Evolutionary conservation across 2,113 vertebrate genomes (phyloP), one percentile per base, ranked within the genome.

Genomic region (Neolamprologus falcicula): DNA sequence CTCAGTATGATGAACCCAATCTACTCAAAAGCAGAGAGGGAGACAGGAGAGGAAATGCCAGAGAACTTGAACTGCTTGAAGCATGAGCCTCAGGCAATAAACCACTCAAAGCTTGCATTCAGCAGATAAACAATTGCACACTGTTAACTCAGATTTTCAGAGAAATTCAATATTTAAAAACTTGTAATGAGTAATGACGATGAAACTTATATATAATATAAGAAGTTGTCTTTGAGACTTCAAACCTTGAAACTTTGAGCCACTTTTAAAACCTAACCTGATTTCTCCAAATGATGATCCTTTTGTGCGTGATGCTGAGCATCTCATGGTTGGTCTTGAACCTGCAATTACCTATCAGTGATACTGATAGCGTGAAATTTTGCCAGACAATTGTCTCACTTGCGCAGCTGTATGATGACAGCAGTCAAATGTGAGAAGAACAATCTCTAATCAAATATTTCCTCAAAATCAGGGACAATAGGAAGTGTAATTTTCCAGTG

Each of bases 371-470:
- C 8, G 17, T 26, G 6, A 80, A 17, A 81, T 55, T 82, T 63
- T 53, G 7, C 10, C 24, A 83, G 73, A 50, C 31, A 50, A 59
- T 80, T 84, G 68, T 71, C 40, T 82, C 5, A 40, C 50, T 37
- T 28, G 71, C 3, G 35, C 73, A 33, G 13, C 61, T 40, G 37
- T 35, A 45, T 19, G 21, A 84, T 42, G 73, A 57, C n/a, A 73
- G 61, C n/a, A 42, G 28, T 81, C 45, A 35, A 9, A 57, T 12
- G 42, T 66, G 19, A 59, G 53, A 21, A 33, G 71, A 83, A 52
- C 45, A 52, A 61, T 45, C 14, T 45, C 47, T 45, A 86, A 87
- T 92, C 79, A 91, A 80, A 84, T 80, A 89, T 57, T 89, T 83
- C 55, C 33, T 84, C 4, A 21, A 66, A 88, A 84, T 92, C 84